Evolutionary conservation across 2,113 vertebrate genomes (phyloP), one percentile per base, ranked within the genome.

Genomic region (Pandion haliaetus): DNA sequence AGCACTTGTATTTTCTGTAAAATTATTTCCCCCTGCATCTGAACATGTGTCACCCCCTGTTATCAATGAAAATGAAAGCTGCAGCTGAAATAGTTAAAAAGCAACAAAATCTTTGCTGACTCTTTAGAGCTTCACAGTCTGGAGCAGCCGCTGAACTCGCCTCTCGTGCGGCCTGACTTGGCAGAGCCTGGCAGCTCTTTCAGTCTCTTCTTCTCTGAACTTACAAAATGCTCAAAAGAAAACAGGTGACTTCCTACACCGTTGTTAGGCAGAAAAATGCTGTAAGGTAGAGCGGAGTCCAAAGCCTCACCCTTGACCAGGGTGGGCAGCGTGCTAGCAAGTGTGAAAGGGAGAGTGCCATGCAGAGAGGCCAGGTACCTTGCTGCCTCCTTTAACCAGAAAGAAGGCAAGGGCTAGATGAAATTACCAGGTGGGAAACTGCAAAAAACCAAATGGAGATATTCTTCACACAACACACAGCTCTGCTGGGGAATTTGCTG

Each of bases 391-490:
- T 23, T 23, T 25, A 31, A 14, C 58, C 67, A 34, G 28, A 18
- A 32, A 34, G 26, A 15, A 8, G 17, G 54, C 52, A 25, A 16
- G n/a, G 58, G 21, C 11, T 10, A 9, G 14, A 6, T 17, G 49
- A 57, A 25, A 63, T 42, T 8, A 6, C 16, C 38, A 6, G 29
- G 40, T 10, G 10, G n/a, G 31, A 57, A 72, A 31, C 42, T 65
- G 49, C 24, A 21, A 18, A 67, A 50, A 44, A 1, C 21, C 26
- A 18, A 18, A 49, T 1, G 6, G 52, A 32, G 70, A 55, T 17
- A 15, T 18, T 78, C 38, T 42, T 45, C 69, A 38, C 18, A 28
- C 0, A 0, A 38, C 47, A 18, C 8, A 2, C 5, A 3, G 40
- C 47, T 47, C 71, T 62, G 15, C 63, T 28, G 23, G 17, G 34